Conservation (phyloP, 2,797 vertebrate genomes). For the Rhabdophis nuchalis region DNA sequence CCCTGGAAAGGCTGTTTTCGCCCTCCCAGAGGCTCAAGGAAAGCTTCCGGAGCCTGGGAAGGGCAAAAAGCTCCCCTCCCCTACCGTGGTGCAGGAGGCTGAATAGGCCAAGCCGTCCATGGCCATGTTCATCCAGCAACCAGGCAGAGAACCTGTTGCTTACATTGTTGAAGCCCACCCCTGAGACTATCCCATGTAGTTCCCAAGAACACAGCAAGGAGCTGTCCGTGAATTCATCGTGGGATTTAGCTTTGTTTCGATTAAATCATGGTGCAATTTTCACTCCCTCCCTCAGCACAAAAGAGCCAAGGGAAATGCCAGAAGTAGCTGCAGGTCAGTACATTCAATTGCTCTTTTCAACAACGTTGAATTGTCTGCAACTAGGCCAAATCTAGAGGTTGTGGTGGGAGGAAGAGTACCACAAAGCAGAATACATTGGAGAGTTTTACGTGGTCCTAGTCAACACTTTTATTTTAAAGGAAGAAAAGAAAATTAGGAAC, state of each 20-base stretch:
- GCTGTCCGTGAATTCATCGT: neutral
- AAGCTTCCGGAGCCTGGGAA: too few relatives aligned
- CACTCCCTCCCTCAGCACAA: neutral
- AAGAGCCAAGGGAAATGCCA: neutral
- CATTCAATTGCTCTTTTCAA: neutral
- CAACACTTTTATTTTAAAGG: slow-evolving; percentile 40
- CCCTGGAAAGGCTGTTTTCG: too few relatives aligned
- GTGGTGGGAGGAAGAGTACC: neutral
- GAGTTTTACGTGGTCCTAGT: neutral
- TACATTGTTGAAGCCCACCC: too few relatives aligned
- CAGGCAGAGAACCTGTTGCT: too few relatives aligned
- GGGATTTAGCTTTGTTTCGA: neutral
- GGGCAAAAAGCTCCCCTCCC: too few relatives aligned
- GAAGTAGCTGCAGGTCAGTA: neutral
- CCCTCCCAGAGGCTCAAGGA: too few relatives aligned
- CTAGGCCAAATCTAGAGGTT: neutral
- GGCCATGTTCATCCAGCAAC: too few relatives aligned
- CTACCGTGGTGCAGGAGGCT: too few relatives aligned
- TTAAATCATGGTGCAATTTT: neutral
- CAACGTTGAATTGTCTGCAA: neutral
- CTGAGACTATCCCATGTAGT: neutral
- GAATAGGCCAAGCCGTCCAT: too few relatives aligned
- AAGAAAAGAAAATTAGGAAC: slow-evolving; percentile 25
- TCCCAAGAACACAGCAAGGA: neutral
- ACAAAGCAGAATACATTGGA: neutral